Evolutionary conservation across 2,113 vertebrate species (phyloP).

Genomic region (Misgurnus mizolepis): DNA sequence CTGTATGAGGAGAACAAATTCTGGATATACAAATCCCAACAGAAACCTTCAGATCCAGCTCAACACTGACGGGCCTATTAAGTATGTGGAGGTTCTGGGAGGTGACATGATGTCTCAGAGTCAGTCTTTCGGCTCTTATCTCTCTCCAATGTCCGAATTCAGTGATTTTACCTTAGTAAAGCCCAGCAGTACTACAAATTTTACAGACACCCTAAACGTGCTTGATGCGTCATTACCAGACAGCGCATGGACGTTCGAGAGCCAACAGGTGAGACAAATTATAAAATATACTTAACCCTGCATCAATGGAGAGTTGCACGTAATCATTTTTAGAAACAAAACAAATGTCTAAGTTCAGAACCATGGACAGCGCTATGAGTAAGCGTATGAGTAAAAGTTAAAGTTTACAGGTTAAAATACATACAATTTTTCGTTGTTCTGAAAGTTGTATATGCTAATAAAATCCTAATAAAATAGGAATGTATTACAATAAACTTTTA

Average conservation of each 20-base stretch:
- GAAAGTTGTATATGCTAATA: too few species aligned
- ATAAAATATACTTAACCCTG: not conserved
- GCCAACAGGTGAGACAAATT: constrained; percentile 59
- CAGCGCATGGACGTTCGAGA: constrained; percentile 57
- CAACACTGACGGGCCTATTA: constrained; percentile 70
- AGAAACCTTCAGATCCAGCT: constrained; percentile 70
- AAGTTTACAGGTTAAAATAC: too few species aligned
- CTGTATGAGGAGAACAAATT: constrained; percentile 43
- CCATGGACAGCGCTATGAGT: too few species aligned
- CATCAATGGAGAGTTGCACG: too few species aligned
- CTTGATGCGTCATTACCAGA: constrained; percentile 53
- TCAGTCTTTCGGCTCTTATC: constrained; percentile 68
- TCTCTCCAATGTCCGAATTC: constrained; percentile 68
- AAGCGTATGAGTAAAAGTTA: too few species aligned
- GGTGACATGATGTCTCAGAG: constrained; percentile 62
- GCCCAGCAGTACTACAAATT: constrained; percentile 58
- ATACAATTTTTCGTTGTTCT: too few species aligned
- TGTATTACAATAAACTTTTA: too few species aligned
- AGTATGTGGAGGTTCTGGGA: constrained; percentile 70
- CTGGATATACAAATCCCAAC: constrained; percentile 61
- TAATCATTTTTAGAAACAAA: too few species aligned
- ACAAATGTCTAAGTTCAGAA: too few species aligned
- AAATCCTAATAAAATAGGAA: too few species aligned
- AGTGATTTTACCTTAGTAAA: constrained; percentile 72
- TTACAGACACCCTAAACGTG: constrained; percentile 53